phyloP scores from a whole-genome alignment of 2,797 vertebrate species.

The Limosa lapponica region DNA sequence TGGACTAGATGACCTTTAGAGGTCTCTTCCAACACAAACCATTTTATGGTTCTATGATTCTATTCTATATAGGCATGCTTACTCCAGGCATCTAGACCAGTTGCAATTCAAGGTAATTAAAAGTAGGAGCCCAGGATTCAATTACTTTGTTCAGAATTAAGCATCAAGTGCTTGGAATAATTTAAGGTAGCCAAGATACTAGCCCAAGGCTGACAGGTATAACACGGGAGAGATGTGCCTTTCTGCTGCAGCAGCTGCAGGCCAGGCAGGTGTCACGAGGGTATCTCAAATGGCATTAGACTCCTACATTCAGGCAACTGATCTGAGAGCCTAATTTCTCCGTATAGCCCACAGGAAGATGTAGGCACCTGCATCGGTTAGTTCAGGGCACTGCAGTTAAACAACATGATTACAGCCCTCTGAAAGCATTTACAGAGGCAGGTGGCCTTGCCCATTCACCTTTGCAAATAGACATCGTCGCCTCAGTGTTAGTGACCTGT shows the following conservation, averaged over 20 bases:
- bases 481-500: background rate
- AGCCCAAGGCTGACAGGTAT: background rate
- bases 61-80: background rate
- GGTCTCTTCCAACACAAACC: background rate
- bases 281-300: background rate
- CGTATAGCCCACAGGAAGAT: background rate
- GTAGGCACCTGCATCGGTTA: background rate
- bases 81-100: background rate
- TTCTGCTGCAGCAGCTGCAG: background rate
- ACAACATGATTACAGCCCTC: background rate
- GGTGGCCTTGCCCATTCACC: background rate
- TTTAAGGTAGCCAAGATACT: background rate
- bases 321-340: background rate
- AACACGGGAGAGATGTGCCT: background rate
- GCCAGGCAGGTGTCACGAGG: background rate
- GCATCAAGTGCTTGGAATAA: background rate
- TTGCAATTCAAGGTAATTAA: background rate
- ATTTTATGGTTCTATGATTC: background rate
- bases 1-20: background rate
- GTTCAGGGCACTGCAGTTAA: background rate
- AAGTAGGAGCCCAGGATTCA: background rate
- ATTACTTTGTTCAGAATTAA: background rate
- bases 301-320: background rate
- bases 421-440: background rate
- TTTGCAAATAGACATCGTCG: background rate